Conservation (phyloP, 2,113 vertebrate species). For the Actinemys pallida region DNA sequence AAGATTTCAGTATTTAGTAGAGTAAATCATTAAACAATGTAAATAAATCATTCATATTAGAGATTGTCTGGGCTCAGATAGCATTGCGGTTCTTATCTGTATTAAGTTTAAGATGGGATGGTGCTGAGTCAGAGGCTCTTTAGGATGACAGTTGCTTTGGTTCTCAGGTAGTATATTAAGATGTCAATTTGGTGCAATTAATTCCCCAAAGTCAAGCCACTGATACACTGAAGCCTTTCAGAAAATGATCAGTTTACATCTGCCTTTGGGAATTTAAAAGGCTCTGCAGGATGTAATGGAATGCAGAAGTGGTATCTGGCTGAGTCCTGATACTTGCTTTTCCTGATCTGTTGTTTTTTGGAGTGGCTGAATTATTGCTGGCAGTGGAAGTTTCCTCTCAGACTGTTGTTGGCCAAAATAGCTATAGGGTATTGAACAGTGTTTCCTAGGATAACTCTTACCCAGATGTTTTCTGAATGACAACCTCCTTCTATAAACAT, state of each 20-base stretch:
- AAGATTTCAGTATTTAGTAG: background rate
- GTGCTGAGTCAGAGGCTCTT: background rate
- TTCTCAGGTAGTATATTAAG: background rate
- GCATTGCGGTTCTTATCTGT: accelerated
- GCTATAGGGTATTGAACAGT: background rate
- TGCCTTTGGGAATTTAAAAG: background rate
- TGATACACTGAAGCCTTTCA: background rate
- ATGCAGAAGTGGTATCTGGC: background rate
- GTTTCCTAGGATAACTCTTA: background rate
- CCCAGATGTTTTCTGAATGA: background rate
- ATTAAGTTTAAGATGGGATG: background rate
- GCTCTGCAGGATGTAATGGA: background rate
- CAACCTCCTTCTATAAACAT: background rate
- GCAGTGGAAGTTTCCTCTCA: background rate
- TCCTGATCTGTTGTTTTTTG: background rate
- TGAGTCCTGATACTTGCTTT: background rate
- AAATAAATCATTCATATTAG: constrained; percentile 24
- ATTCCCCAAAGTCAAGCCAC: background rate
- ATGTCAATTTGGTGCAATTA: background rate
- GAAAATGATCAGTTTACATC: background rate
- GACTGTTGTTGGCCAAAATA: background rate
- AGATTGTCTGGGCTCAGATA: background rate
- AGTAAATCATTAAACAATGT: constrained; percentile 24
- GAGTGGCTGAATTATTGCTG: background rate
- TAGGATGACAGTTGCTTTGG: background rate